Evolutionary conservation across 2,113 vertebrate species (phyloP).

Genomic region (Aythya baeri): DNA sequence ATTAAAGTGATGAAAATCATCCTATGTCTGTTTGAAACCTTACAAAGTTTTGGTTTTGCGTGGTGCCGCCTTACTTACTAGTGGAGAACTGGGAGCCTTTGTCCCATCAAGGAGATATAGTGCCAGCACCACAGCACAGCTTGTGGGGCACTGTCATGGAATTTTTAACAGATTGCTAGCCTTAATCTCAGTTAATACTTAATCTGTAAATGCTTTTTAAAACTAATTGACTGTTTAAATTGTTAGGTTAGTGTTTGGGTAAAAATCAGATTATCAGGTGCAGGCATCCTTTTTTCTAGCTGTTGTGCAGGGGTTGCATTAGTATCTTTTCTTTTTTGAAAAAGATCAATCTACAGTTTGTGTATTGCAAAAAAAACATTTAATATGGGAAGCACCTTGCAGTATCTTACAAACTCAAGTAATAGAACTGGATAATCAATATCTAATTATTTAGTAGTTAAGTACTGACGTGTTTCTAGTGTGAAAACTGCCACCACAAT

Average conservation of each 20-base stretch:
- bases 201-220: background rate
- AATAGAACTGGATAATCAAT: background rate
- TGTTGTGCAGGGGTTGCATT: background rate
- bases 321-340: background rate
- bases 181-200: background rate
- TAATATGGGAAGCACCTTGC: background rate
- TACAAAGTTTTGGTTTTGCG: background rate
- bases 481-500: background rate
- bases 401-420: background rate
- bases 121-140: fast-evolving
- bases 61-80: background rate
- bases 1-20: background rate
- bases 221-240: background rate
- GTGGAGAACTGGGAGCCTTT: background rate
- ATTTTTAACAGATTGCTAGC: background rate
- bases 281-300: background rate
- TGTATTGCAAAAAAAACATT: background rate
- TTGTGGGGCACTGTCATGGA: background rate
- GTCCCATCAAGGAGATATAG: background rate
- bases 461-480: background rate
- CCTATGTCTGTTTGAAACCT: background rate
- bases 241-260: background rate
- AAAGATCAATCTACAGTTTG: background rate
- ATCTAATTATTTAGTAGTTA: background rate
- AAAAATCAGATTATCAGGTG: background rate